These are phyloP conservation scores for Ciona savignyi DNA, from an alignment of 23 tunicate species.

Conservation along the genomic window DNA sequence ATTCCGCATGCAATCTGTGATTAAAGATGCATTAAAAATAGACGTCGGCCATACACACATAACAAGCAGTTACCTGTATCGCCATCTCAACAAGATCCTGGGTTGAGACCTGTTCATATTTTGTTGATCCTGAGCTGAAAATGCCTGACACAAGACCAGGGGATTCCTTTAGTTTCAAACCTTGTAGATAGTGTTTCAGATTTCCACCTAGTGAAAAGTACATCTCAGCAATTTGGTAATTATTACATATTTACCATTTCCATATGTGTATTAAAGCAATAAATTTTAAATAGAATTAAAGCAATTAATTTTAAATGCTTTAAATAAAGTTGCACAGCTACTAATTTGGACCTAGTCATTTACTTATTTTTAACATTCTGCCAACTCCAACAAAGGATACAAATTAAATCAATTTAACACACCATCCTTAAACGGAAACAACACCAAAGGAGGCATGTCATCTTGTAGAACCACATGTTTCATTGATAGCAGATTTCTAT, in stretches of 20 bases:
- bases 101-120: constrained; percentile 66
- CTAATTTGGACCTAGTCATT: no score
- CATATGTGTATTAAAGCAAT: no score
- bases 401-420: no score
- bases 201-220: constrained; percentile 43
- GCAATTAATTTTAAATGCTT: no score
- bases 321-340: no score
- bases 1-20: constrained; percentile 55
- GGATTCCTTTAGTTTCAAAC: constrained; percentile 33
- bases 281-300: no score
- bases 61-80: constrained; percentile 38
- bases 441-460: constrained; percentile 24
- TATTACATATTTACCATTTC: no score
- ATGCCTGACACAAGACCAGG: constrained; percentile 28
- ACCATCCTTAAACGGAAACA: constrained; percentile 64
- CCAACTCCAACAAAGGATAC: no score
- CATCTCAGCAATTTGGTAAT: neutral
- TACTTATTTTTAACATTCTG: no score
- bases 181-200: constrained; percentile 75
- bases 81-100: constrained; percentile 86
- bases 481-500: constrained; percentile 49
- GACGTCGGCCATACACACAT: no score
- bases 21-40: neutral
- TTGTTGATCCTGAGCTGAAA: constrained; percentile 26
- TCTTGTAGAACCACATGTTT: constrained; percentile 60